Conservation (phyloP, 2,797 vertebrate species). For the Sebastes minor region DNA sequence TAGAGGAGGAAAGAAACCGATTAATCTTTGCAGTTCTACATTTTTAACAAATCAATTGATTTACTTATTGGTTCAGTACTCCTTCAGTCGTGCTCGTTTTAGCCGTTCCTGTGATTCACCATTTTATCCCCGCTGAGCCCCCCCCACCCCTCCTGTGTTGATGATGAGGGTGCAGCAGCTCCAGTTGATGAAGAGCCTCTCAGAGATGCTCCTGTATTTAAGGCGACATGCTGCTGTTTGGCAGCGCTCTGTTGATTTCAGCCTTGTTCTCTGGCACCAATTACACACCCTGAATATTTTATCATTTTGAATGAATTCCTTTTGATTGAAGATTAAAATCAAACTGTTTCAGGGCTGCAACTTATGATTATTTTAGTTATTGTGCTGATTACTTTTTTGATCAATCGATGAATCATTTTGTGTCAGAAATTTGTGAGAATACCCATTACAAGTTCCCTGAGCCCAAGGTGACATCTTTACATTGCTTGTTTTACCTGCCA, state of each 20-base stretch:
- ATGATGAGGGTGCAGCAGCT: conserved; percentile 47
- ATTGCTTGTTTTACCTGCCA: not conserved
- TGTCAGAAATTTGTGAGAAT: not conserved
- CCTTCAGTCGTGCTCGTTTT: not conserved
- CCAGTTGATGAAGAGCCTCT: conserved; percentile 61
- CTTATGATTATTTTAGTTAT: not conserved
- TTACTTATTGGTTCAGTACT: not conserved
- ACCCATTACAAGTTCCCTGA: not conserved
- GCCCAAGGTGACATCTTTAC: accelerated
- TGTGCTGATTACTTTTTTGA: not conserved
- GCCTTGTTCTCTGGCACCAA: conserved; percentile 21
- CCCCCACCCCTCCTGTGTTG: conserved; percentile 30
- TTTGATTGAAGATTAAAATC: conserved; percentile 42
- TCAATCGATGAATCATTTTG: not conserved
- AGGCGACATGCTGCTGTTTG: conserved; percentile 52
- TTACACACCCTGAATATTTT: conserved; percentile 43
- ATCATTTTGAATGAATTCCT: conserved; percentile 33
- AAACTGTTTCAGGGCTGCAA: not conserved
- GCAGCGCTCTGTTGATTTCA: conserved; percentile 55
- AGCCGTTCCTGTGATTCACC: not conserved
- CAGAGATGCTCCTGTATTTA: conserved; percentile 35
- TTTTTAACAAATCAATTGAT: not conserved
- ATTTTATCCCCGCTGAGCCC: not conserved
- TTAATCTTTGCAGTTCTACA: not conserved
- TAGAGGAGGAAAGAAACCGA: no score